Evolutionary conservation across 1,140 invertebrate genomes (phyloP), one percentile per base, ranked within the genome.

Genomic region (Agrilus planipennis): DNA sequence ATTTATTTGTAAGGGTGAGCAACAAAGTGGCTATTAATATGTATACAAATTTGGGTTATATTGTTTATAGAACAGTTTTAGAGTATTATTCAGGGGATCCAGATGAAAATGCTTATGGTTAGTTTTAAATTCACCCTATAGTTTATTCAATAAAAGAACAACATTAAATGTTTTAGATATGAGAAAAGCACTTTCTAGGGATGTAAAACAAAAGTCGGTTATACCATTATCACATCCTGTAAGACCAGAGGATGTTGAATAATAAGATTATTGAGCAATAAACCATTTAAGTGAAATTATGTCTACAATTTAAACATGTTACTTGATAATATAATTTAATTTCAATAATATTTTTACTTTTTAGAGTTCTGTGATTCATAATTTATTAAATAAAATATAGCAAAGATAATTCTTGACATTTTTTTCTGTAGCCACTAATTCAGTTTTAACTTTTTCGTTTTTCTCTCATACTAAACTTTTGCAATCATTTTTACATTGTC

Each of bases 51-150:
- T 65, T 98, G 27, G 94, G 92, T n/a, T 99, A 99, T 61, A 89
- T 90, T 47, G 87, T 98, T 1, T 99, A 97, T 62, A 68, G 94
- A 44, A 87, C 86, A 29, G 91, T 99, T 34, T 67, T 98, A 34
- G 92, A 97, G 67, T 99, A 99, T 71, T 99, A 99, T 63, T 91
- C 87, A 30, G 90, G 90, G 22, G 86, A 92, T 67, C 87, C 88
- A 18, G 93, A 97, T 69, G 94, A 98, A 79, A 89, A 99, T 77
- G 95, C 93, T 45, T 98, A 88, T 77, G 93, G 90, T 94, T 76
- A 70, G 42, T n/a, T n/a, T n/a, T n/a, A n/a, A n/a, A n/a, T 17
- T 39, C 4, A 28, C 5, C 4, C 19, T 28, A 16, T 10, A 39
- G 28, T 37, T 3, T 12, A 10, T 28, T 37, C 17, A 23, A 23